phyloP scores from a whole-genome alignment of 1,140 invertebrate species.

The Papilio aristodemus region DNA sequence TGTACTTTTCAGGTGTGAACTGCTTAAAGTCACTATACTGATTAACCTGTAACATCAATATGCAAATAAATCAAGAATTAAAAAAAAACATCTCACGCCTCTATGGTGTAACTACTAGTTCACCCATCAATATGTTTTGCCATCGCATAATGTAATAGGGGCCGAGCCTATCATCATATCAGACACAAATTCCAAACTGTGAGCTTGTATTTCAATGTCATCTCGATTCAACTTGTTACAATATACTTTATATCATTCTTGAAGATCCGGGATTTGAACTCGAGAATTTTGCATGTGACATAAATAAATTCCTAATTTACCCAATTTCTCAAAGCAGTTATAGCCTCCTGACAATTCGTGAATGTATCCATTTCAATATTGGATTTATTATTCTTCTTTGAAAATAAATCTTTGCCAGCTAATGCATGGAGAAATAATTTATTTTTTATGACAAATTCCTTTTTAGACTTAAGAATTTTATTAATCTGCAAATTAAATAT shows the following conservation, averaged over 20 bases:
- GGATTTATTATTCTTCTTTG: background rate
- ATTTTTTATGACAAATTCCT: slow-evolving; percentile 10
- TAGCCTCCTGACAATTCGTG: background rate
- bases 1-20: background rate
- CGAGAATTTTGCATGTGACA: too few relatives aligned
- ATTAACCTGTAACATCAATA: background rate
- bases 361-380: background rate
- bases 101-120: too few relatives aligned
- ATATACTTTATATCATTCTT: too few relatives aligned
- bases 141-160: too few relatives aligned
- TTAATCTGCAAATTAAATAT: background rate
- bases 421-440: background rate
- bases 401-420: background rate
- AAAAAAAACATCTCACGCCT: too few relatives aligned
- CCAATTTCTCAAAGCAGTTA: background rate
- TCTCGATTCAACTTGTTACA: too few relatives aligned
- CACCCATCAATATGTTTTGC: background rate
- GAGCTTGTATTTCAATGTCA: too few relatives aligned
- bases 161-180: too few relatives aligned
- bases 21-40: background rate
- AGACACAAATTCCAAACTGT: too few relatives aligned
- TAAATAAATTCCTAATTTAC: slow-evolving; percentile 1
- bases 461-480: background rate
- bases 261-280: too few relatives aligned
- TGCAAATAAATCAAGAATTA: background rate